phyloP scores from a whole-genome alignment of 2,113 vertebrate species.

The Gadus macrocephalus region DNA sequence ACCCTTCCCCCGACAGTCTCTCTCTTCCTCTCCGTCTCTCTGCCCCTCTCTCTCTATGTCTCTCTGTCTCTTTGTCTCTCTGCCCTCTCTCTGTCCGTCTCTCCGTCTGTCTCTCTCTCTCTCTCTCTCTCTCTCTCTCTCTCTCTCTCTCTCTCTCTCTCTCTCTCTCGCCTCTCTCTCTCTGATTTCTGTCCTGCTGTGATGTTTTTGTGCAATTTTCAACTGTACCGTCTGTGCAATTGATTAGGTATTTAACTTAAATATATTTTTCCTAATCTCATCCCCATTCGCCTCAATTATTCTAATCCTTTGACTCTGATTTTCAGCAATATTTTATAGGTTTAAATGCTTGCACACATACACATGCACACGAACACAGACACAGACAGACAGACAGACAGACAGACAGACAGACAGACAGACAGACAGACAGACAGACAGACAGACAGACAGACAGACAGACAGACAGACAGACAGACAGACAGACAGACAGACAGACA shows the following conservation, averaged over 20 bases:
- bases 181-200: too few relatives aligned
- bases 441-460: constrained; percentile 1
- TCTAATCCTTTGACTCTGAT: neutral
- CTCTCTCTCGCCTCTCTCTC: too few relatives aligned
- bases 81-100: too few relatives aligned
- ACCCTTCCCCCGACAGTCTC: constrained; percentile 51
- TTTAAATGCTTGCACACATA: neutral
- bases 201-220: too few relatives aligned
- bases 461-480: neutral
- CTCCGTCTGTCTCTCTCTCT: too few relatives aligned
- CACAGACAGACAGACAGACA: constrained; percentile 1
- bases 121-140: too few relatives aligned
- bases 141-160: too few relatives aligned
- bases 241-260: too few relatives aligned
- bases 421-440: neutral
- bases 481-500: constrained; percentile 3
- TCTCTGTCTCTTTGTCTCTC: too few relatives aligned
- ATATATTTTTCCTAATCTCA: neutral
- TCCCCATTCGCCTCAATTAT: neutral
- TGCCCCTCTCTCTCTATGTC: constrained; percentile 1
- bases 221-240: too few relatives aligned
- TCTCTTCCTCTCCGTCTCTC: constrained; percentile 22
- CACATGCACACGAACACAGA: constrained; percentile 1
- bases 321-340: neutral
- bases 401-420: neutral